phyloP scores from a whole-genome alignment of 2,113 vertebrate species.

The Gallinago undulata region DNA sequence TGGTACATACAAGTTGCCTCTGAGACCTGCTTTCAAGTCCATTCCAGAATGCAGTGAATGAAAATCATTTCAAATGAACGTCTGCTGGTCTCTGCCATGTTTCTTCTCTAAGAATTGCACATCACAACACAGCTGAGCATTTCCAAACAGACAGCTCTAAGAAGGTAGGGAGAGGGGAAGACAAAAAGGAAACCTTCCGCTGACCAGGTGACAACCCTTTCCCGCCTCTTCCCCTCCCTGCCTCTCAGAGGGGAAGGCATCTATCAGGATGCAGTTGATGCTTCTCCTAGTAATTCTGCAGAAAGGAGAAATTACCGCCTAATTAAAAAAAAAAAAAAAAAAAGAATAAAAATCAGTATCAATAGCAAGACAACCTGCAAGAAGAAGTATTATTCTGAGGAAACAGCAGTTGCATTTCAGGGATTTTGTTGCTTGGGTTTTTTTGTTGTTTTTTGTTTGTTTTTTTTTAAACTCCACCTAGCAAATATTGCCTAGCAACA shows the following conservation, averaged over 20 bases:
- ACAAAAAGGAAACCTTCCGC: background rate
- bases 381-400: background rate
- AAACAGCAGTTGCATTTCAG: background rate
- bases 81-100: conserved; percentile 65
- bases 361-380: background rate
- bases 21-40: conserved; percentile 75
- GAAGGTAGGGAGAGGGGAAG: background rate
- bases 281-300: background rate
- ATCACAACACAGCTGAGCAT: background rate
- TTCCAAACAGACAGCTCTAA: conserved; percentile 32
- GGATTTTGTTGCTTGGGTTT: background rate
- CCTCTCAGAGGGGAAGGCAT: background rate
- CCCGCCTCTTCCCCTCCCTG: background rate
- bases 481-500: conserved; percentile 56
- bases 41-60: conserved; percentile 62
- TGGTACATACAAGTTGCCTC: conserved; percentile 72
- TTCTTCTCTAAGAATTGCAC: conserved; percentile 33
- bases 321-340: background rate
- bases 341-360: background rate
- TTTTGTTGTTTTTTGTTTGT: background rate
- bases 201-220: background rate
- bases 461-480: conserved; percentile 21
- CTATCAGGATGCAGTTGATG: background rate
- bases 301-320: background rate
- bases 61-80: conserved; percentile 75